Evolutionary conservation across 2,797 vertebrate species (phyloP).

Genomic region (Sebastes vulpes): DNA sequence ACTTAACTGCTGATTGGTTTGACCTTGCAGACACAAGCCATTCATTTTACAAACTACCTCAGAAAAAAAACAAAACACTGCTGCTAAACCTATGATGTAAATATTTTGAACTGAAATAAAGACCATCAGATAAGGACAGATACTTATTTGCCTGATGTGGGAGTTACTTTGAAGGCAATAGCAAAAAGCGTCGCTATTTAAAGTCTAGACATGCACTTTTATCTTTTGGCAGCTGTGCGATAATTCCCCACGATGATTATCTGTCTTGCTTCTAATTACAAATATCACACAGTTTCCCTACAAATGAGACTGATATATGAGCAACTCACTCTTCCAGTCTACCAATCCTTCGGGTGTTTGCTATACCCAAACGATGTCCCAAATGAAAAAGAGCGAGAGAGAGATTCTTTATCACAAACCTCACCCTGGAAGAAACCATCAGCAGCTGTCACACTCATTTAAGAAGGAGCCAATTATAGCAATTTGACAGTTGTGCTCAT

Average conservation of each 20-base stretch:
- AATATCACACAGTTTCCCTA: constrained; percentile 37
- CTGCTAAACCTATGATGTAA: not conserved
- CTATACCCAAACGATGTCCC: constrained; percentile 5
- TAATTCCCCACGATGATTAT: constrained; percentile 48
- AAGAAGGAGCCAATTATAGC: constrained; percentile 45
- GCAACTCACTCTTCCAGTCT: constrained; percentile 9
- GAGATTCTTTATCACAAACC: not conserved
- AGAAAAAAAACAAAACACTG: not conserved
- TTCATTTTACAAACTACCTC: constrained; percentile 5
- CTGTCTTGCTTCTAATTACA: constrained; percentile 48
- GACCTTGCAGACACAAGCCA: constrained; percentile 42
- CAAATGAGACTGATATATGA: constrained; percentile 39
- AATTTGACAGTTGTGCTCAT: constrained; percentile 49
- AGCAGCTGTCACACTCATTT: constrained; percentile 48
- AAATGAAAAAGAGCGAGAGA: not conserved
- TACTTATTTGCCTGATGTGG: constrained; percentile 7
- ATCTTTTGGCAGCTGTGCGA: constrained; percentile 48
- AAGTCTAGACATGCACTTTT: constrained; percentile 39
- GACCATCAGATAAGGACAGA: not conserved
- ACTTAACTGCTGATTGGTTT: constrained; percentile 57
- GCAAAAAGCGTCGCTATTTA: constrained; percentile 19
- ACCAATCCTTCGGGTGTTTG: not conserved
- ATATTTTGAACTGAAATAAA: constrained; percentile 11
- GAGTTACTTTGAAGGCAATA: constrained; percentile 25
- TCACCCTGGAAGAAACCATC: constrained; percentile 13